Conservation (phyloP, 1,140 invertebrate genomes). For the Lepidurus couesii region DNA sequence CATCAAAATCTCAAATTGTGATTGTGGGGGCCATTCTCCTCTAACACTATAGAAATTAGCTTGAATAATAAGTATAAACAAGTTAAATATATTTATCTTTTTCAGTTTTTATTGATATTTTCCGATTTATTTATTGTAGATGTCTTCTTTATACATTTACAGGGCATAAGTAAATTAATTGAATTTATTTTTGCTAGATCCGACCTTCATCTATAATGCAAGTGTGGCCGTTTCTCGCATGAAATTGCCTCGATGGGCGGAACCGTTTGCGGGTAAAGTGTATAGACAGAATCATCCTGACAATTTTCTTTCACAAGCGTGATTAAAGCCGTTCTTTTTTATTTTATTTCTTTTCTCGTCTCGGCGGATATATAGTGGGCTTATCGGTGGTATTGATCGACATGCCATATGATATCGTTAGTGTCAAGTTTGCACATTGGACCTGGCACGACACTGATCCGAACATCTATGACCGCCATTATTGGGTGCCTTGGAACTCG, state of each 20-base stretch:
- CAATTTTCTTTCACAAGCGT: not conserved
- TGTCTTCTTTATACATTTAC: not conserved
- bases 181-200: constrained; percentile 53
- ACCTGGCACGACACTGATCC: constrained; percentile 81
- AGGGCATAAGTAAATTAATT: not conserved
- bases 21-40: not conserved
- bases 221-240: constrained; percentile 58
- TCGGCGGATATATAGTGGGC: constrained; percentile 51
- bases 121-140: not conserved
- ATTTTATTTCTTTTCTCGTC: constrained; percentile 12
- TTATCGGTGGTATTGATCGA: constrained; percentile 66
- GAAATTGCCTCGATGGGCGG: constrained; percentile 58
- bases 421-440: constrained; percentile 74
- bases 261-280: constrained; percentile 57
- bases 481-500: constrained; percentile 68
- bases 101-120: not conserved
- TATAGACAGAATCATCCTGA: no score
- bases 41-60: not conserved
- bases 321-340: not conserved
- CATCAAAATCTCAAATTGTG: no score
- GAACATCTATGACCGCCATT: constrained; percentile 69
- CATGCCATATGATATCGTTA: constrained; percentile 72
- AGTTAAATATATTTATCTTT: not conserved
- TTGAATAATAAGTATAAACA: not conserved
- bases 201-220: constrained; percentile 67